Base-by-base conservation (phyloP, 2,113 vertebrate genomes). In the Alligator sinensis region DNA sequence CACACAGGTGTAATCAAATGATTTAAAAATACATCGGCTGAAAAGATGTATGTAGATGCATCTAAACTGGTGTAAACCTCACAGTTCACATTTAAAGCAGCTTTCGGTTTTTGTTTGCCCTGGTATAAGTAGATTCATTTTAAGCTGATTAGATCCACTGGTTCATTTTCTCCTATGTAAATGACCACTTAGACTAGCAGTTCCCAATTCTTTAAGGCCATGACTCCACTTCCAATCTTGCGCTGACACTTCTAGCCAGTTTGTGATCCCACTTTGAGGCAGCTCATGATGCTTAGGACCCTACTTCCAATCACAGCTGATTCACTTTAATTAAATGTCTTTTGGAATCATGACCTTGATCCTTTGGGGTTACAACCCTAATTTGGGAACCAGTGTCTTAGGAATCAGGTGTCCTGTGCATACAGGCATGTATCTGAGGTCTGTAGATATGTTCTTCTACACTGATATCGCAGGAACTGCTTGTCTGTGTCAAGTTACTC, bases 321-420 rank as follows among this genome's bases (percentile, higher is more conserved):
- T 38, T 38, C 38, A 38, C 38, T 38, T 38, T 38, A 38, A 38
- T 38, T 38, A 38, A 38, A 38, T 38, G 38, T 38, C 38, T 38
- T 38, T 38, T 38, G 38, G 38, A 38, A 38, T 38, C 38, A 38
- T 38, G 38, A 38, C 38, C 38, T 38, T 38, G 38, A 38, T 38
- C 38, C 38, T 38, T 38, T 38, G 38, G 38, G 38, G 38, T 38
- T 38, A 38, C 38, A 38, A 38, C 38, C 38, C 38, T 38, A 38
- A 38, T 38, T 38, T 38, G 38, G 38, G 38, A 38, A 38, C 38
- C 38, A 38, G 38, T 38, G 38, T 38, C 7, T 38, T 38, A 38
- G 38, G 30, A 72, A 72, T 38, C 30, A 93, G 70, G 94, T 92
- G 96, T 96, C 95, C 89, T 90, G 92, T 76, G 47, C 30, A 79